phyloP scores from a whole-genome alignment of 2,113 vertebrate genomes.

The Anhinga anhinga region DNA sequence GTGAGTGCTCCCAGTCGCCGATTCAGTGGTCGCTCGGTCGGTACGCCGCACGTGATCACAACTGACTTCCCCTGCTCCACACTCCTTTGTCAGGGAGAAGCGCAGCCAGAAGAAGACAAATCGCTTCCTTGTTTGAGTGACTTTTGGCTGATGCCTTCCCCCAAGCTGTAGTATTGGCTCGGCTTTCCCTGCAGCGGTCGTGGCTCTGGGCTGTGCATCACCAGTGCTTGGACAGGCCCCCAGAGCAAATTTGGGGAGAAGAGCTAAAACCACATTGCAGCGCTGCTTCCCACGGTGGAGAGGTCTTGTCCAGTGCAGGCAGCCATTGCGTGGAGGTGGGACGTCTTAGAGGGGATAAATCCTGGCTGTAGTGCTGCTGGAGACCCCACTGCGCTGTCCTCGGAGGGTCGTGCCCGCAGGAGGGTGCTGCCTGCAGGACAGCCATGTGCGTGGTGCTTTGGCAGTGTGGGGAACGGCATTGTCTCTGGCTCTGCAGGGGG shows the following conservation, averaged over 20 bases:
- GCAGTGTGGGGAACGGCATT: not conserved
- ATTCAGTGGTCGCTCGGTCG: not conserved
- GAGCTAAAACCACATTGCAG: not conserved
- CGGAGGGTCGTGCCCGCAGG: accelerated
- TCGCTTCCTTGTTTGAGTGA: slow-evolving; percentile 57
- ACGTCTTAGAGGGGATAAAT: not conserved
- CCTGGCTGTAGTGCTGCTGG: accelerated
- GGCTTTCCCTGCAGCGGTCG: not conserved
- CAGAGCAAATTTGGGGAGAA: not conserved
- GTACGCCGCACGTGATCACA: not conserved
- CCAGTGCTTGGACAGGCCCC: slow-evolving; percentile 11
- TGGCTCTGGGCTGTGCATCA: not conserved
- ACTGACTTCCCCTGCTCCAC: not conserved
- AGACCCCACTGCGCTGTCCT: accelerated
- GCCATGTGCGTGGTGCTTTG: accelerated
- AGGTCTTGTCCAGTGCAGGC: not conserved
- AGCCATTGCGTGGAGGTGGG: not conserved
- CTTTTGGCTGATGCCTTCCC: slow-evolving; percentile 47
- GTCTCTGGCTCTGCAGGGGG: not conserved
- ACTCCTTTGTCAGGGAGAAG: not conserved
- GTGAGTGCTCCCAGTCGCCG: not conserved
- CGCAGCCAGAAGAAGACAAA: slow-evolving; percentile 43
- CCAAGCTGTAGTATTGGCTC: not conserved
- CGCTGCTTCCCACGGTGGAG: not conserved
- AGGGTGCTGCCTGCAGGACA: not conserved